Base-by-base conservation (phyloP, 1,140 invertebrate species). In the Pseudomyrmex sp. region DNA sequence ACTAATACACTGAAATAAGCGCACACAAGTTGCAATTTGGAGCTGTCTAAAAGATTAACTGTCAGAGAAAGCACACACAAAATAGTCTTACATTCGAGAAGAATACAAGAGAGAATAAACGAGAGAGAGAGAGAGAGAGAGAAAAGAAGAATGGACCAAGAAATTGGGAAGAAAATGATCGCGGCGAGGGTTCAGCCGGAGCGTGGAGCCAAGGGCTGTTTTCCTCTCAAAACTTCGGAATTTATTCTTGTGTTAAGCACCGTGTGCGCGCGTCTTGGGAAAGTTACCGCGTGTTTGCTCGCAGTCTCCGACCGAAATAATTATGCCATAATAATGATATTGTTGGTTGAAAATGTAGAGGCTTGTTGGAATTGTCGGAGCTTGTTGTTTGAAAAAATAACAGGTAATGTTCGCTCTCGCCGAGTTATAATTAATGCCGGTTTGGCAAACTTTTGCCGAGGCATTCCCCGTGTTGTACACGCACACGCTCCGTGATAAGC, bases 201-300 rank as follows among this genome's bases (percentile, higher is more conserved):
- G 13, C 7, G 44, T 9, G 68, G 54, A 73, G 20, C 72, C 58
- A 72, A 65, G 46, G 48, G 76, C 79, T 35, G 35, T 35, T 35
- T 86, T 90, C 77, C 76, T 85, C 88, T 91, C 86, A 84, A 90
- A 91, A 91, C 86, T 91, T 91, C 74, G 66, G 62, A 90, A 91
- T 91, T 90, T 90, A 91, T 91, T 91, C 83, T 68, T 63, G 85
- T 76, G 66, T 59, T 85, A 61, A 83, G 52, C 68, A 62, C 72
- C 44, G 35, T 35, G 7, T 35, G 35, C 50, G 50, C 62, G 56
- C 69, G 68, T 54, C 84, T 77, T 56, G 73, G 82, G 48, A 84
- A 87, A 87, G 70, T 54, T 83, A 74, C 63, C 72, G 77, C 48
- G 62, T 89, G 83, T 90, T 91, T 88, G 84, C 80, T 70, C 75